Conservation (phyloP, 1,140 invertebrate genomes). For the Philotrypesis tridentata region DNA sequence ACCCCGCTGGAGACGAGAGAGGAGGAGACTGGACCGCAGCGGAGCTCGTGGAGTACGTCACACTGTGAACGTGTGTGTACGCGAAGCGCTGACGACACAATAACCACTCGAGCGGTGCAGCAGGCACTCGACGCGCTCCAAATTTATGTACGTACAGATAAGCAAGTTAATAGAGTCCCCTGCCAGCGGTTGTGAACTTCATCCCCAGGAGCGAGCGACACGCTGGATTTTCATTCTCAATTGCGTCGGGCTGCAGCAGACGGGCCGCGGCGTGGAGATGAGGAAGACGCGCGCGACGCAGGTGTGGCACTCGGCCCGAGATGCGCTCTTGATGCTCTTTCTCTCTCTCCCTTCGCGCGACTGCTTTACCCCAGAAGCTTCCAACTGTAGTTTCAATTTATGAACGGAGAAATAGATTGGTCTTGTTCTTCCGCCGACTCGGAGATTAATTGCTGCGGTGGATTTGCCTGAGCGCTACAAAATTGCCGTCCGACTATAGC, state of each 20-base stretch:
- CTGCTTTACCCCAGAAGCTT: background rate
- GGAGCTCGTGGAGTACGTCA: too few relatives aligned
- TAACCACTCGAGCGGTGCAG: conserved; percentile 12
- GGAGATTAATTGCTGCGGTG: background rate
- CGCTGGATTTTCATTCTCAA: conserved; percentile 10
- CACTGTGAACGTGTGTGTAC: background rate
- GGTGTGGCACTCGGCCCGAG: background rate
- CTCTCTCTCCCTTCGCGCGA: background rate
- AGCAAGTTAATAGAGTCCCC: conserved; percentile 40
- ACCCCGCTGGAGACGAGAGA: background rate
- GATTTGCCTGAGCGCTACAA: too few relatives aligned
- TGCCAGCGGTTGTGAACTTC: background rate
- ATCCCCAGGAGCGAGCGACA: background rate
- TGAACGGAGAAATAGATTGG: background rate
- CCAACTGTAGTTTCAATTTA: background rate
- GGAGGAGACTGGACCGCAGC: background rate
- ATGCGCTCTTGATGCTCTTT: too few relatives aligned
- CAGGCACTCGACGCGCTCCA: conserved; percentile 26
- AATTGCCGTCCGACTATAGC: too few relatives aligned
- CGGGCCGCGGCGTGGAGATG: background rate
- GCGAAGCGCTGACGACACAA: conserved; percentile 1
- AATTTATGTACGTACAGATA: conserved; percentile 41
- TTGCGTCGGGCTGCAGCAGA: background rate
- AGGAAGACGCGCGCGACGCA: background rate
- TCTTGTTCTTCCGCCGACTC: background rate